Base-by-base conservation (phyloP, 2,888 invertebrate species). In the Anaspis maculata region DNA sequence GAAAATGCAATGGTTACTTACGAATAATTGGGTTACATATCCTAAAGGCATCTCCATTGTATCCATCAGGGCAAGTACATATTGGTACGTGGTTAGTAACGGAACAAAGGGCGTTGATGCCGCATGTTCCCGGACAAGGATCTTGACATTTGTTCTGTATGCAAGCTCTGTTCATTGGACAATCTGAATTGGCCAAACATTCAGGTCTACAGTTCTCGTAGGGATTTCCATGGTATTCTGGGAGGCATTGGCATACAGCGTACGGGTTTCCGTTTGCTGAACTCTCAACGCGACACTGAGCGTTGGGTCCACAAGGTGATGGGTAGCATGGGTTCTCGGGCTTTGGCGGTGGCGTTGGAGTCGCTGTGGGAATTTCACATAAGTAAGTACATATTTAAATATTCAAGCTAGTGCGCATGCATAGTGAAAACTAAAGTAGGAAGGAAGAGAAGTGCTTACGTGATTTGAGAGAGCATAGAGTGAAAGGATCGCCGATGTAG, bases 151-250 rank as follows among this genome's bases (percentile, higher is more conserved):
- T 83, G 44, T 83, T 86, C 30, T 79, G 76, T 49, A 85, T 81
- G 55, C 90, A 91, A 2, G 87, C 81, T 44, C 78, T 78, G 44
- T 85, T 77, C 45, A 83, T 77, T 0, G 86, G 73, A 62, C 91
- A 92, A 50, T 90, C 90, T 0, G 83, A 79, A 56, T 89, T 90
- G 19, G 82, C 77, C 2, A 90, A 68, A 60, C 91, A 91, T 63
- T 90, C 90, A 0, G 89, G 89, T 44, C 83, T 72, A 54, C 84
- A 84, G 25, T 76, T 76, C 41, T 79, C 76, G 57, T 83, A 81
- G 0, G 85, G 84, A 61, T 83, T 83, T 13, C 86, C 85, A 42
- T 75, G 75, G 48, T 83, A 77, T 36, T 80, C 80, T 16, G 75
- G 72, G 34, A 79, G 66, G 61, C 87, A 89, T 48, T 79, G 74